Base-by-base conservation (phyloP, 53 echinoderm and acorn worm genomes). In the Apostichopus leukothele region DNA sequence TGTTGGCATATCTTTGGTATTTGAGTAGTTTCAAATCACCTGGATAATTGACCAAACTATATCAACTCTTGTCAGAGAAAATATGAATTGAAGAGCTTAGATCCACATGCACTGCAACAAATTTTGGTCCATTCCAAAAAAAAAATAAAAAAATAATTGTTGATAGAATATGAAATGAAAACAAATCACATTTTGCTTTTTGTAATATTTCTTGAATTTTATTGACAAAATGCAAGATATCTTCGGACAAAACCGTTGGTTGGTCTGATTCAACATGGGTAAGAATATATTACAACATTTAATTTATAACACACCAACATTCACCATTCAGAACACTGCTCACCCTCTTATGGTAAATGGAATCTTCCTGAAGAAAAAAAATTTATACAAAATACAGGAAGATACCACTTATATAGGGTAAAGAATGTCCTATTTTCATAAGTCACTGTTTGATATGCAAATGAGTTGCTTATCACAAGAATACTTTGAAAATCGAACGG, bases 201-300 rank as follows among this genome's bases (percentile, higher is more conserved):
- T 68, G 23, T 80, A 80, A 80, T 80, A 80, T 80, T 80, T 80
- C 80, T 80, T 80, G 80, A 80, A 80, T 80, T 80, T 80, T 80
- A 80, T 80, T 80, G 80, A 80, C 80, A 80, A 80, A 80, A 80
- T 80, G 80, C 80, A 80, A 80, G 80, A 80, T 53, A 80, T 80
- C 59, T 80, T 80, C 80, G 80, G 80, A 80, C 80, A 80, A 80
- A 80, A 80, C 80, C 80, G 80, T 80, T 80, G 68, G 68, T 68
- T 68, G 80, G 80, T 80, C 80, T 80, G 80, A 80, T 80, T 54
- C 57, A 80, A 80, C 80, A 80, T 80, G 80, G 80, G 80, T 80
- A 80, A 80, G 80, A 80, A 80, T 80, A 80, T 80, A 80, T 80
- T 80, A 80, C 80, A 80, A 80, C 80, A 53, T 54, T 80, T 80